Percentiles rank a stretch among this genome's conserved stretches.
Evolutionary conservation across 2,888 invertebrate species (phyloP).

Genomic region (Pachydiplax longipennis): DNA sequence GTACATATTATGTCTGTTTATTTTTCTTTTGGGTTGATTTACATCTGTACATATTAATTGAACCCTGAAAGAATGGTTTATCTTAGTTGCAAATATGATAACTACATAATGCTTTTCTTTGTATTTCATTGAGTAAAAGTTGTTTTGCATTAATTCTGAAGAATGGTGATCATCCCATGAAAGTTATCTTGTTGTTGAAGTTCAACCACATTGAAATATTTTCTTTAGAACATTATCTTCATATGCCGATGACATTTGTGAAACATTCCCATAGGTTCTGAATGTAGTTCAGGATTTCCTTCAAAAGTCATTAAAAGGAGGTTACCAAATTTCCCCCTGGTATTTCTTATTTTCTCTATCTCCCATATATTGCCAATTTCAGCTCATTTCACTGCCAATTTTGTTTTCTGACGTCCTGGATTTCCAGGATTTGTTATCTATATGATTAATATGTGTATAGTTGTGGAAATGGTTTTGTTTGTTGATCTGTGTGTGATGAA

Average conservation of each 20-base stretch:
- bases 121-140: not conserved
- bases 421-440: constrained; percentile 24
- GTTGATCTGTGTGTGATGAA: constrained; percentile 31
- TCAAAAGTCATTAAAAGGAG: not conserved
- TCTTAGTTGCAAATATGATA: not conserved
- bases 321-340: not conserved
- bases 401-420: not conserved
- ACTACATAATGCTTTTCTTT: not conserved
- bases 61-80: not conserved
- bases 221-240: not conserved
- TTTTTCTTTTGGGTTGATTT: not conserved
- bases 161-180: not conserved
- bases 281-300: not conserved
- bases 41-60: not conserved
- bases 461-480: constrained; percentile 1
- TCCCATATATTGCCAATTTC: constrained; percentile 3
- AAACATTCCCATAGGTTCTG: not conserved
- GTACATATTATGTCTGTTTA: not conserved
- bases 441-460: not conserved
- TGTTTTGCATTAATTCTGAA: not conserved
- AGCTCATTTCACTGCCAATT: constrained; percentile 41
- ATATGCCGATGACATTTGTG: not conserved
- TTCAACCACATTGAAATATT: not conserved
- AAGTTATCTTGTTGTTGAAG: not conserved
- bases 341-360: not conserved